A percentile compares a stretch with the other conserved stretches of the same genome.
These are phyloP conservation scores for Eleginops maclovinus DNA, from an alignment of 2,113 vertebrate species.

Conservation along the genomic window DNA sequence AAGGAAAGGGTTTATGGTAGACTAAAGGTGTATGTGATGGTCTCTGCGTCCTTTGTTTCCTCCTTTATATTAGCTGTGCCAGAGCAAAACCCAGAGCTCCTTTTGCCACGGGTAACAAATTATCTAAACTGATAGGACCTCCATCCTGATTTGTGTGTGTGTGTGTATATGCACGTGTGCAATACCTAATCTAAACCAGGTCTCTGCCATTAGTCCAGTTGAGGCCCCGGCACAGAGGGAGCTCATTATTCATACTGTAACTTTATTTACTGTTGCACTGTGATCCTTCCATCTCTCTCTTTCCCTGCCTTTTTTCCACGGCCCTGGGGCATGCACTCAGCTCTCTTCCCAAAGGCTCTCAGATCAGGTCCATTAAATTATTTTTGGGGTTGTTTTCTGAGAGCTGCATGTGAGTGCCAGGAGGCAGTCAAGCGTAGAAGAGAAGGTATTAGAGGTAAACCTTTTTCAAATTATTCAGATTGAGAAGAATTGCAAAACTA, in stretches of 20 bases:
- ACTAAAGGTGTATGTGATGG: conserved; percentile 48
- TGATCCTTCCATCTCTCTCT: conserved; percentile 63
- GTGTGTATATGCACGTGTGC: conserved; percentile 53
- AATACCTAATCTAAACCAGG: conserved; percentile 76
- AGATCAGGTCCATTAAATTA: conserved; percentile 57
- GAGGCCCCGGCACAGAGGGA: conserved; percentile 66
- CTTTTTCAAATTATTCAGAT: conserved; percentile 26
- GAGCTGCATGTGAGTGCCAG: conserved; percentile 42
- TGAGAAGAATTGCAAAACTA: conserved; percentile 15
- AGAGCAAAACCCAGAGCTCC: conserved; percentile 36
- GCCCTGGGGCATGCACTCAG: conserved; percentile 38
- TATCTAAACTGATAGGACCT: conserved; percentile 56
- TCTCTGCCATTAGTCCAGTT: conserved; percentile 75
- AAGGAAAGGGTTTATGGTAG: conserved; percentile 12
- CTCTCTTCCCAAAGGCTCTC: conserved; percentile 52
- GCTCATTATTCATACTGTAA: conserved; percentile 80
- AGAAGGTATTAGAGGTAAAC: conserved; percentile 41
- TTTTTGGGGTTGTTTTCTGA: conserved; percentile 62
- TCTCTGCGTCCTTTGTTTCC: conserved; percentile 35
- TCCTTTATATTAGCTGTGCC: conserved; percentile 17
- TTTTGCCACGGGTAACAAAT: conserved; percentile 36
- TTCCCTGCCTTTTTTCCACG: conserved; percentile 41
- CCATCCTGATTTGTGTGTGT: conserved; percentile 42
- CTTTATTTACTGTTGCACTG: conserved; percentile 75
- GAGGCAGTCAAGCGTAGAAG: conserved; percentile 32